A percentile compares a stretch with the other conserved stretches of the same genome.
Evolutionary conservation across 2,797 vertebrate species (phyloP).

Genomic region (Paguma larvata): DNA sequence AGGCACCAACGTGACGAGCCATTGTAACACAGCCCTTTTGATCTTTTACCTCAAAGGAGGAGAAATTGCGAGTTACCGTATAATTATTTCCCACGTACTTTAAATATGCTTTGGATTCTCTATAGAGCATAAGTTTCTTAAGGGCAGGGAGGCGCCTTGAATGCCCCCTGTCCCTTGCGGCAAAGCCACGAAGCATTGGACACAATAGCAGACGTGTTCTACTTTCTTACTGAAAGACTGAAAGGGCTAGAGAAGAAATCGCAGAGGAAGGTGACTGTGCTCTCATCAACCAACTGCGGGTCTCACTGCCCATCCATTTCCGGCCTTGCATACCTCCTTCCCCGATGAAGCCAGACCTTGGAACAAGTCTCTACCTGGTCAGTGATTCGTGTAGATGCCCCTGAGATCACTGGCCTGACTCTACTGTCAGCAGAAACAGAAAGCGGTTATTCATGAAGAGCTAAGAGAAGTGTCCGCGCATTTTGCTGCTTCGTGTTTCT

Average conservation of each 20-base stretch:
- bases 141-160: conserved; percentile 59
- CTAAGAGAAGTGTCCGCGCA: background rate
- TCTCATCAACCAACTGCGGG: accelerated
- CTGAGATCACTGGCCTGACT: conserved; percentile 19
- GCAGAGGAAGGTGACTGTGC: accelerated
- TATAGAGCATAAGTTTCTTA: conserved; percentile 69
- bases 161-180: accelerated
- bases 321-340: background rate
- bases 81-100: conserved; percentile 66
- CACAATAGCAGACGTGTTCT: accelerated
- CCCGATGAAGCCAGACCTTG: background rate
- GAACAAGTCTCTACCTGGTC: conserved; percentile 36
- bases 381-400: conserved; percentile 11
- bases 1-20: conserved; percentile 37
- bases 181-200: background rate
- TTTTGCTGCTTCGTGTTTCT: background rate
- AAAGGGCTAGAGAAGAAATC: background rate
- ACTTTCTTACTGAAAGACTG: background rate
- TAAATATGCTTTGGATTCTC: background rate
- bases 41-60: conserved; percentile 75
- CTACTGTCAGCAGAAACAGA: background rate
- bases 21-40: conserved; percentile 56
- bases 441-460: background rate
- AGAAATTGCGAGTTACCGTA: conserved; percentile 1
- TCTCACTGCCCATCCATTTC: background rate